These are phyloP conservation scores for Aphaenogaster rudis DNA, from an alignment of 1,140 invertebrate species.

Conservation along the genomic window DNA sequence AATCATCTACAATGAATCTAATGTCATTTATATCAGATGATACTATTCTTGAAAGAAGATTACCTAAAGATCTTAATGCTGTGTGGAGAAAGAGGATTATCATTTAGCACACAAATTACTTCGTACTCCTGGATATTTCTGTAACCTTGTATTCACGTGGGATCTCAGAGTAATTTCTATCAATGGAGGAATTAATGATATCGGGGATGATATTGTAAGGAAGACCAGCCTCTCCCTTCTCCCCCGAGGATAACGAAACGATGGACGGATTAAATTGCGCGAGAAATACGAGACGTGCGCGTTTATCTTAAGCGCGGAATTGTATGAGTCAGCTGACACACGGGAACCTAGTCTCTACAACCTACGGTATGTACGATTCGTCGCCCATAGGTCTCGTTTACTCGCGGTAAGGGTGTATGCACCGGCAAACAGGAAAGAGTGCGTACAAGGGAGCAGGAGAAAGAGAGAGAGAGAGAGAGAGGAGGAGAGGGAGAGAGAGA, in stretches of 20 bases:
- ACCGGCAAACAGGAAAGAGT: conserved; percentile 48
- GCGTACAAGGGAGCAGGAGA: not conserved
- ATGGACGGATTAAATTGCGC: conserved; percentile 55
- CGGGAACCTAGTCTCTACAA: conserved; percentile 21
- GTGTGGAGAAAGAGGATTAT: not conserved
- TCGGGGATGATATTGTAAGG: conserved; percentile 18
- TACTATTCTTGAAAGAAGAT: not conserved
- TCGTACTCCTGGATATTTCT: not conserved
- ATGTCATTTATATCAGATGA: not conserved
- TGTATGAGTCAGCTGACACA: conserved; percentile 59
- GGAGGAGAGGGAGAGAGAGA: not conserved
- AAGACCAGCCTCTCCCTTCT: not conserved
- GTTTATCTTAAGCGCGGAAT: conserved; percentile 56
- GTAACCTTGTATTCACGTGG: not conserved
- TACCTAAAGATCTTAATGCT: not conserved
- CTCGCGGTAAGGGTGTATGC: conserved; percentile 51
- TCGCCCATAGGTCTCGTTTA: conserved; percentile 49
- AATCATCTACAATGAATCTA: not conserved
- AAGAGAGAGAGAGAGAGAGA: not conserved
- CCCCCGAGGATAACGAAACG: conserved; percentile 14
- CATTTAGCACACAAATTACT: conserved; percentile 1
- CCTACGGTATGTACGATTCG: conserved; percentile 48
- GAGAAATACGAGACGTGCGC: conserved; percentile 41
- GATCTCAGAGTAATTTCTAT: not conserved
- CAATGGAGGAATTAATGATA: conserved; percentile 45